phyloP scores from a whole-genome alignment of 92 coral and sea anemone genomes.

The Anthopleura xanthogrammica region DNA sequence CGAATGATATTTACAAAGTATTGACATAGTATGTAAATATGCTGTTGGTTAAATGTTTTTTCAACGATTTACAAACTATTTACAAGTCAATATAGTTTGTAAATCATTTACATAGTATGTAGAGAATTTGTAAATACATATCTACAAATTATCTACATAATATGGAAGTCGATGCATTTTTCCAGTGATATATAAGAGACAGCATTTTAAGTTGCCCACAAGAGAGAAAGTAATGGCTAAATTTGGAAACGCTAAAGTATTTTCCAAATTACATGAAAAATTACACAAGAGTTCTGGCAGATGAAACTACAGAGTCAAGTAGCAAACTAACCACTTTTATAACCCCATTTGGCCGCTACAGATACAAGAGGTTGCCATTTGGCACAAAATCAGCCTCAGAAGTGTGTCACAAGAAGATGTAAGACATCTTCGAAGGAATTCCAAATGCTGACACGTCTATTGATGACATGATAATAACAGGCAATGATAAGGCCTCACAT shows the following conservation, averaged over 20 bases:
- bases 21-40: not conserved
- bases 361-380: constrained; percentile 15
- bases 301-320: constrained; percentile 23
- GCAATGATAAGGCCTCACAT: too few relatives aligned
- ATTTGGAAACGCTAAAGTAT: constrained; percentile 40
- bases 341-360: constrained; percentile 38
- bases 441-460: constrained; percentile 1
- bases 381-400: constrained; percentile 24
- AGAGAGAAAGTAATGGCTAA: constrained; percentile 40
- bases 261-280: constrained; percentile 38
- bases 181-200: too few relatives aligned
- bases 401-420: constrained; percentile 25
- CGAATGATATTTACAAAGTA: not conserved
- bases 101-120: too few relatives aligned
- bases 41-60: not conserved
- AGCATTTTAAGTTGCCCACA: constrained; percentile 25
- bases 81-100: too few relatives aligned
- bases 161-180: too few relatives aligned
- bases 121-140: too few relatives aligned
- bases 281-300: constrained; percentile 50
- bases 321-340: constrained; percentile 28
- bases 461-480: too few relatives aligned
- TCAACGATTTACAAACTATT: too few relatives aligned
- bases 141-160: too few relatives aligned
- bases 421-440: constrained; percentile 23